These are phyloP conservation scores for Molossus alvarezi DNA, from an alignment of 2,797 vertebrate genomes.

Conservation along the genomic window DNA sequence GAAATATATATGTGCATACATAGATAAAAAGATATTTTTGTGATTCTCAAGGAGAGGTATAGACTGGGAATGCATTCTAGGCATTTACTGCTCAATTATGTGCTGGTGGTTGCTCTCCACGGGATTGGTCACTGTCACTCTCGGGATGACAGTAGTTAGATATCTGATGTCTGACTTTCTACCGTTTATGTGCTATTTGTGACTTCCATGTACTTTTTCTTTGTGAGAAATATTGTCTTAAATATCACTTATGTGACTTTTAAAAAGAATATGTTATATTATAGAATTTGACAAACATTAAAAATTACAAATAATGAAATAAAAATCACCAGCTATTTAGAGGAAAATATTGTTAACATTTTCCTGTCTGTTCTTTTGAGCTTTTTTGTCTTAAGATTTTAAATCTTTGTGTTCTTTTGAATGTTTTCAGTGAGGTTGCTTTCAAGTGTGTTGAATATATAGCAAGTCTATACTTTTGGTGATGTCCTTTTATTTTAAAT, in stretches of 20 bases:
- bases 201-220: slow-evolving; percentile 74
- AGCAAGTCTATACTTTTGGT: slow-evolving; percentile 48
- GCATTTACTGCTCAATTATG: not conserved
- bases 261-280: slow-evolving; percentile 64
- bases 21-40: not conserved
- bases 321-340: not conserved
- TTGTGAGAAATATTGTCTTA: slow-evolving; percentile 67
- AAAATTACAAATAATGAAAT: not conserved
- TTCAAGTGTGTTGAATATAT: slow-evolving; percentile 41
- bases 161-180: slow-evolving; percentile 77
- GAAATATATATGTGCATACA: not conserved
- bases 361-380: not conserved
- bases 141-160: slow-evolving; percentile 73
- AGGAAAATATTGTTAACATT: not conserved
- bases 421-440: not conserved
- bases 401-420: slow-evolving; percentile 60
- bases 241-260: slow-evolving; percentile 19
- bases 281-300: not conserved
- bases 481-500: slow-evolving; percentile 71
- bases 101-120: slow-evolving; percentile 59
- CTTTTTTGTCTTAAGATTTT: slow-evolving; percentile 40
- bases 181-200: slow-evolving; percentile 67
- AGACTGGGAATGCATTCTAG: slow-evolving; percentile 46
- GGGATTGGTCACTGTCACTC: slow-evolving; percentile 62
- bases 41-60: not conserved